phyloP scores from a whole-genome alignment of 1,140 invertebrate genomes.

The Triops cancriformis region DNA sequence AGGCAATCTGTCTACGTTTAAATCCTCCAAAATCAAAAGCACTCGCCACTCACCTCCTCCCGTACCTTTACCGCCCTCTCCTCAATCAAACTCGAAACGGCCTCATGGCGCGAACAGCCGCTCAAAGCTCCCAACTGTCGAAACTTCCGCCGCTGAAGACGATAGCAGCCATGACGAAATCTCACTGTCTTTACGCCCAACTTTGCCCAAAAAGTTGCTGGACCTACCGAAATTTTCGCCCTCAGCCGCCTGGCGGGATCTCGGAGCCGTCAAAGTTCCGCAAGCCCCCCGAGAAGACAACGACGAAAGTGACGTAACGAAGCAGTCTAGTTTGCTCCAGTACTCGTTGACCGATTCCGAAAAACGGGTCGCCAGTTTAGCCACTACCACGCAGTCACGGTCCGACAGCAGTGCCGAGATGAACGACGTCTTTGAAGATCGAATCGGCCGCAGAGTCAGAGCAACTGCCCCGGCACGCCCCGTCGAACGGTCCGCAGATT shows the following conservation, averaged over 20 bases:
- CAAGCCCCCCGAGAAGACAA: neutral
- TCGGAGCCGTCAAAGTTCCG: constrained; percentile 36
- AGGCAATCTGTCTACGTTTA: neutral
- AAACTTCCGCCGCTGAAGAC: neutral
- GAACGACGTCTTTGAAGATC: constrained; percentile 42
- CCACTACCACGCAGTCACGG: constrained; percentile 32
- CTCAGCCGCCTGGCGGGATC: constrained; percentile 65
- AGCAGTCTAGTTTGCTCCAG: constrained; percentile 21
- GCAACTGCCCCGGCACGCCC: constrained; percentile 43
- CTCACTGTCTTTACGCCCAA: constrained; percentile 60
- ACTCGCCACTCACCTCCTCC: neutral
- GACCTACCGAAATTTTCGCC: constrained; percentile 70
- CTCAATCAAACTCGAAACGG: neutral
- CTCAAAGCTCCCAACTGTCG: neutral
- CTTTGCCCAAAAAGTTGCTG: constrained; percentile 62
- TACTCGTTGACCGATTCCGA: constrained; percentile 24
- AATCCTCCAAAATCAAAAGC: constrained; percentile 6
- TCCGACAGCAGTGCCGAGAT: constrained; percentile 35
- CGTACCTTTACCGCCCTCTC: neutral
- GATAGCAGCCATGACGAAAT: constrained; percentile 44
- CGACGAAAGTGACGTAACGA: neutral
- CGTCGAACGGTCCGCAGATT: constrained; percentile 63
- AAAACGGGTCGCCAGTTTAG: constrained; percentile 26
- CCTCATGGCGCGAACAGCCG: neutral
- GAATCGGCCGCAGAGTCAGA: constrained; percentile 40